These are phyloP conservation scores for Antigone vipio DNA, from an alignment of 2,113 vertebrate species.

Conservation along the genomic window DNA sequence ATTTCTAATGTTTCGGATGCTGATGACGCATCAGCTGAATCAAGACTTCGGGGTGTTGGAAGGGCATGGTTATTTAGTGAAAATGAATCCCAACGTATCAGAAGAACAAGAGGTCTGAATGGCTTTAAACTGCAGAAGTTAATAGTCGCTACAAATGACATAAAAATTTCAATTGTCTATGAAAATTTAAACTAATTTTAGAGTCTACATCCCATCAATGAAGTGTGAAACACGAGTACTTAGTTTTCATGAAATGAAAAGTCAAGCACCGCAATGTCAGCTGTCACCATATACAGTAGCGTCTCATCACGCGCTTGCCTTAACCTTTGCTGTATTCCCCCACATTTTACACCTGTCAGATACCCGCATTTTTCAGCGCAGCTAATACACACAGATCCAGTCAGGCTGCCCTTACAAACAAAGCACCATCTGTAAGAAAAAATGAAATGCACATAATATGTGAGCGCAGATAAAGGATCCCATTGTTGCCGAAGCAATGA, in stretches of 20 bases:
- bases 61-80: neutral
- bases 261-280: neutral
- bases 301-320: neutral
- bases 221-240: rapidly evolving
- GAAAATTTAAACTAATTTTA: neutral
- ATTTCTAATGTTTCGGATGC: rapidly evolving
- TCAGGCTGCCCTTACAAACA: neutral
- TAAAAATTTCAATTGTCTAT: rapidly evolving
- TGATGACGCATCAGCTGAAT: neutral
- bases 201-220: neutral
- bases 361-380: rapidly evolving
- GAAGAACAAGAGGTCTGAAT: neutral
- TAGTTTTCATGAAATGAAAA: neutral
- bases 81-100: neutral
- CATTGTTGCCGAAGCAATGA: neutral
- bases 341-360: neutral
- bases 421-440: neutral
- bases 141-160: rapidly evolving
- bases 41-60: neutral
- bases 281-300: rapidly evolving
- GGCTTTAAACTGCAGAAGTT: neutral
- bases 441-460: neutral
- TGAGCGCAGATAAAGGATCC: neutral
- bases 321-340: neutral
- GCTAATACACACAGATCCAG: neutral